Conservation (phyloP, 2,797 vertebrate species). For the Gadopsis bispinosus region DNA sequence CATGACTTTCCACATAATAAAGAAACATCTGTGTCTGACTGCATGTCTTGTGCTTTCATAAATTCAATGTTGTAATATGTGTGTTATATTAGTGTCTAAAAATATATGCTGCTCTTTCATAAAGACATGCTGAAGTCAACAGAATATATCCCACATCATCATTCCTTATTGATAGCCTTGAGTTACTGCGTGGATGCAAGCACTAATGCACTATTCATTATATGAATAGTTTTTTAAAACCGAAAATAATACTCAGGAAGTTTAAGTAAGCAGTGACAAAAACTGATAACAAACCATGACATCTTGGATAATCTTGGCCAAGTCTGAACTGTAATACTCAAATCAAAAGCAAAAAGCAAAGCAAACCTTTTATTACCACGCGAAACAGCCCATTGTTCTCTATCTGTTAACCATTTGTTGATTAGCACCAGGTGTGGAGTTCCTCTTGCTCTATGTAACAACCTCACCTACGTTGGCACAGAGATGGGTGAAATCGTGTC, state of each 20-base stretch:
- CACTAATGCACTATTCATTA: neutral
- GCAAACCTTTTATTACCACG: too few species aligned
- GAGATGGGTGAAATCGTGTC: neutral
- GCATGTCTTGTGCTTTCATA: too few species aligned
- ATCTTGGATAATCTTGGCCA: neutral
- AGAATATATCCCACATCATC: neutral
- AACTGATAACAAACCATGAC: neutral
- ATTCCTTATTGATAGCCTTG: neutral
- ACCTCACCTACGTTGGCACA: neutral
- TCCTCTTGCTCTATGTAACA: neutral
- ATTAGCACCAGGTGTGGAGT: slow-evolving; percentile 3
- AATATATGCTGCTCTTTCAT: too few species aligned
- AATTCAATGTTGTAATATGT: too few species aligned
- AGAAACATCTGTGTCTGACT: too few species aligned
- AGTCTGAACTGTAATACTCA: neutral
- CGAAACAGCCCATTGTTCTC: neutral
- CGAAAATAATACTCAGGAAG: neutral
- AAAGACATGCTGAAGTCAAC: too few species aligned
- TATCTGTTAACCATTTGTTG: neutral
- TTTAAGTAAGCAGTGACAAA: neutral
- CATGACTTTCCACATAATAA: too few species aligned
- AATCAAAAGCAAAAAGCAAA: too few species aligned
- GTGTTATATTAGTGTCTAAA: too few species aligned
- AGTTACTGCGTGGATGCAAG: neutral
- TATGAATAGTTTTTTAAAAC: neutral